These are phyloP conservation scores for Myathropa florea DNA, from an alignment of 2,888 invertebrate species.

Conservation along the genomic window DNA sequence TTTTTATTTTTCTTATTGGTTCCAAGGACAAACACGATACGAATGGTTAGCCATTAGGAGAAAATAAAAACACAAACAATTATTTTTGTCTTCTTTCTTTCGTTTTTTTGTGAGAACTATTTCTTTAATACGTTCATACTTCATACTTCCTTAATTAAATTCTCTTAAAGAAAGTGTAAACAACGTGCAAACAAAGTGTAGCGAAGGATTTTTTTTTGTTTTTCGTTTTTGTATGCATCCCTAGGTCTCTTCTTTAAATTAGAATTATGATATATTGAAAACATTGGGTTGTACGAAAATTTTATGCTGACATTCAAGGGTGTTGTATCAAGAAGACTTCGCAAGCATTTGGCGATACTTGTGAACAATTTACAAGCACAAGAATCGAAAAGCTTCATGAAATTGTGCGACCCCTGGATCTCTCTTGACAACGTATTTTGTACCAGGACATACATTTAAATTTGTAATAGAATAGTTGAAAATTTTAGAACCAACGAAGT, in stretches of 20 bases:
- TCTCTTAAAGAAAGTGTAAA: conserved; percentile 56
- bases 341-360: too few species aligned
- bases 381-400: too few species aligned
- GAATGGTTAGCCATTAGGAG: conserved; percentile 13
- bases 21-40: neutral
- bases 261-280: neutral
- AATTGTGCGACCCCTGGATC: too few species aligned
- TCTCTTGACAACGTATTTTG: too few species aligned
- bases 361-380: too few species aligned
- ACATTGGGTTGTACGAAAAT: neutral
- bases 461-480: too few species aligned
- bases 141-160: conserved; percentile 53
- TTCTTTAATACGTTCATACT: conserved; percentile 63
- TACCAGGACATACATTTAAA: too few species aligned
- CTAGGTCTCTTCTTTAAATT: neutral
- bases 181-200: conserved; percentile 35
- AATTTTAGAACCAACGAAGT: too few species aligned
- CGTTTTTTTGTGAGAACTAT: conserved; percentile 49
- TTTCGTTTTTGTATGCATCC: conserved; percentile 1
- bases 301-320: neutral
- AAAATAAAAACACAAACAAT: conserved; percentile 53
- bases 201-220: neutral
- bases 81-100: neutral
- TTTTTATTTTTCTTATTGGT: conserved; percentile 5
- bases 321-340: too few species aligned